Base-by-base conservation (phyloP, 2,797 vertebrate species). In the Falco naumanni region DNA sequence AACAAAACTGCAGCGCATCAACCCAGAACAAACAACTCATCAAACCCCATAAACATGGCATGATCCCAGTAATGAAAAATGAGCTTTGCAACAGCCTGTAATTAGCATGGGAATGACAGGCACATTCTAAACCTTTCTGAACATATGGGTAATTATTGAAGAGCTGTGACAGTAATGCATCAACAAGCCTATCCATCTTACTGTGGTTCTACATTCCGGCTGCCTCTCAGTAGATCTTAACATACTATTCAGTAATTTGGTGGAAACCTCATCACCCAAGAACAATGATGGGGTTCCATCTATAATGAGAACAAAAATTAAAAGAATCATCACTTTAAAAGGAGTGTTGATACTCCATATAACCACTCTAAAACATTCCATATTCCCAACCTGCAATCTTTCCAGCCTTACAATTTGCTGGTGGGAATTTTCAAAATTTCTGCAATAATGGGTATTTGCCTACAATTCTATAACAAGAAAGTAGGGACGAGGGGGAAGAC, bases 121-220 rank as follows among this genome's bases (percentile, higher is more conserved):
- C 81, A 76, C 69, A 77, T 96, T 95, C 83, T 88, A 96, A 97
- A 95, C 45, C 90, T 97, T 96, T 92, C 41, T 4, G 81, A 97
- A 89, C 96, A 97, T 97, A 97, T 94, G 94, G 91, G 87, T 96
- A 97, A 97, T 97, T 97, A 98, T 95, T 97, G 93, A 96, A 96
- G 71, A 97, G 91, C 51, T 63, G 53, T 96, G 95, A 96, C 77
- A 96, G 81, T 47, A 91, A 86, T 78, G 66, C 63, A 96, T 97
- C 96, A 96, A 70, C 37, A 97, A 93, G 51, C 50, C 74, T 66
- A 93, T 83, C 60, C 34, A 5, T 94, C 96, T 84, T 83, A 63
- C 45, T 83, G 29, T 11, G 1, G 13, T 79, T 93, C 91, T 87
- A 88, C 24, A 6, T 65, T 95, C 94, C 39, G 43, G 10, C 53